phyloP scores from a whole-genome alignment of 2,888 invertebrate genomes.

The Sturmia bella region DNA sequence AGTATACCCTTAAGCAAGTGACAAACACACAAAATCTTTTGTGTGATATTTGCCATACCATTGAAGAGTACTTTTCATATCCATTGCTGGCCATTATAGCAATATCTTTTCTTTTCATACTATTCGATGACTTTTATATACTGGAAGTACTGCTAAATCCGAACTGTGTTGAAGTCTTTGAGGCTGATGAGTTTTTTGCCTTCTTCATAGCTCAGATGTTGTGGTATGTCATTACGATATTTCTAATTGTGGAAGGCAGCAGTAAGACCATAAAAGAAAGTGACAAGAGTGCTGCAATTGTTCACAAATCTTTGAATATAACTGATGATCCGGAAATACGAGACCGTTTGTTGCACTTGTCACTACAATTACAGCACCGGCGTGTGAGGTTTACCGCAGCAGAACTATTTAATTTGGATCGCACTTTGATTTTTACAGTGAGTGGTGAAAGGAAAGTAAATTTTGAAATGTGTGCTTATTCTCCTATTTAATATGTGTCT shows the following conservation, averaged over 20 bases:
- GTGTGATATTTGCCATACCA: slow-evolving; percentile 71
- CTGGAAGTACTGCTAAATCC: slow-evolving; percentile 80
- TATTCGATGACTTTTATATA: slow-evolving; percentile 82
- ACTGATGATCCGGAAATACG: too few species aligned
- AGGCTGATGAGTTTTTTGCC: slow-evolving; percentile 80
- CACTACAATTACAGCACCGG: too few species aligned
- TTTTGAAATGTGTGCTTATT: too few species aligned
- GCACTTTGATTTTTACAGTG: slow-evolving; percentile 78
- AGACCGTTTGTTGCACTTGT: too few species aligned
- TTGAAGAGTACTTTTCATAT: slow-evolving; percentile 79
- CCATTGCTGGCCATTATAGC: slow-evolving; percentile 81
- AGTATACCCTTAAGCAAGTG: too few species aligned
- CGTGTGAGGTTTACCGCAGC: slow-evolving; percentile 78
- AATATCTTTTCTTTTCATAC: slow-evolving; percentile 81
- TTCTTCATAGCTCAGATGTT: slow-evolving; percentile 82
- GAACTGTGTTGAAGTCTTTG: slow-evolving; percentile 79
- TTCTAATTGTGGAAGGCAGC: slow-evolving; percentile 81
- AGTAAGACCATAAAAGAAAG: slow-evolving; percentile 79
- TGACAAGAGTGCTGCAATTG: too few species aligned
- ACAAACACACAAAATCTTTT: slow-evolving; percentile 73
- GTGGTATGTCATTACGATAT: slow-evolving; percentile 79
- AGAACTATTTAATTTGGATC: slow-evolving; percentile 81
- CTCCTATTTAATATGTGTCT: too few species aligned
- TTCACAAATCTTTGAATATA: too few species aligned
- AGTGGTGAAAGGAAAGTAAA: too few species aligned